phyloP scores from a whole-genome alignment of 2,797 vertebrate genomes.

The Onychomys torridus region DNA sequence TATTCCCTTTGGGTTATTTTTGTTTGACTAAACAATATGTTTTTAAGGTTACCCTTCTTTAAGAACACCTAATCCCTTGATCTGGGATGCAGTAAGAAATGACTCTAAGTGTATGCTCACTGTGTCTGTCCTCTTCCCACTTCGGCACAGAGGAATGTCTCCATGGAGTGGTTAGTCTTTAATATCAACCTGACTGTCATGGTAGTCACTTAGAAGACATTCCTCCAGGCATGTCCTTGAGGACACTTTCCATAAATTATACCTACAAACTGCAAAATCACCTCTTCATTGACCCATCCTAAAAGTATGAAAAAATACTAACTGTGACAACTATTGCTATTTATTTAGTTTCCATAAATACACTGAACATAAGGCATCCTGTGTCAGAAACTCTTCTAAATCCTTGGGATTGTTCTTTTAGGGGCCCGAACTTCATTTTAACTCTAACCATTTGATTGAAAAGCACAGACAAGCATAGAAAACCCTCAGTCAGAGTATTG shows the following conservation, averaged over 20 bases:
- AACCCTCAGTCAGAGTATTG: neutral
- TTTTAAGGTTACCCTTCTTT: neutral
- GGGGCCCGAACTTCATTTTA: neutral
- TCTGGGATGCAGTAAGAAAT: neutral
- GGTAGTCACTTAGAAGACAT: neutral
- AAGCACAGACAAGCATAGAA: neutral
- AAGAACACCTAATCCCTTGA: neutral
- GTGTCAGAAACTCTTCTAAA: neutral
- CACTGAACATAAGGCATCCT: neutral
- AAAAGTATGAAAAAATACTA: neutral
- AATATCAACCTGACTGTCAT: neutral
- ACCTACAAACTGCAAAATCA: slow-evolving; percentile 19
- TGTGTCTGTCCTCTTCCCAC: neutral
- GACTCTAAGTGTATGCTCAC: neutral
- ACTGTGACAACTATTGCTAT: neutral
- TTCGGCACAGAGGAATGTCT: neutral
- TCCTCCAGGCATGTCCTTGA: neutral
- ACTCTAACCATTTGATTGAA: slow-evolving; percentile 30
- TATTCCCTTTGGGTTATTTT: neutral
- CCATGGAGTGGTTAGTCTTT: neutral
- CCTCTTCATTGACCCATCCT: neutral
- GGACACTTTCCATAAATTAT: neutral
- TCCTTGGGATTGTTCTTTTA: neutral
- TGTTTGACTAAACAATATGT: neutral
- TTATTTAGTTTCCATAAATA: slow-evolving; percentile 1